Evolutionary conservation across 2,888 invertebrate genomes (phyloP).

Genomic region (Spisula solida): DNA sequence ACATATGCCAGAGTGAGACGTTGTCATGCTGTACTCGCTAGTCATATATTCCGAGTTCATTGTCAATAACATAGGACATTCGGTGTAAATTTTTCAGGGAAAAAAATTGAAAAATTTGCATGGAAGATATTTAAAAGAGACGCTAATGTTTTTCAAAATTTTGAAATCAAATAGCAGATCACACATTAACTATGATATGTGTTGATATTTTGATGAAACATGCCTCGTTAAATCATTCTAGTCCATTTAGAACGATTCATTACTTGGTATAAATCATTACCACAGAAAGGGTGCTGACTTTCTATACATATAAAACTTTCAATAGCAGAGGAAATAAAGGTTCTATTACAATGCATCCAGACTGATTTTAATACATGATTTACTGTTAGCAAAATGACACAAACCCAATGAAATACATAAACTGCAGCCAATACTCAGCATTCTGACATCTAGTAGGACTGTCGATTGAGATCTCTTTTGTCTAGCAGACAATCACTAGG

Average conservation of each 20-base stretch:
- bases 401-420: neutral
- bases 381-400: neutral
- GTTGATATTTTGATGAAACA: conserved; percentile 11
- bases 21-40: neutral
- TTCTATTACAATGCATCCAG: neutral
- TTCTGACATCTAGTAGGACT: neutral
- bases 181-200: neutral
- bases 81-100: neutral
- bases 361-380: neutral
- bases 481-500: conserved; percentile 7
- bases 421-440: neutral
- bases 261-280: neutral
- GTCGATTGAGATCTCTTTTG: neutral
- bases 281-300: neutral
- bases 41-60: neutral
- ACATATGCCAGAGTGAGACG: conserved; percentile 27
- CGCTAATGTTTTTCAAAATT: conserved; percentile 1
- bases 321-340: neutral
- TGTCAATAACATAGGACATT: conserved; percentile 2
- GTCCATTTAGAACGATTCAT: neutral
- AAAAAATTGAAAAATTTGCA: conserved; percentile 19
- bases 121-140: neutral
- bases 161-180: conserved; percentile 13
- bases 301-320: neutral
- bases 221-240: conserved; percentile 3